These are phyloP conservation scores for Eupithecia abbreviata DNA, from an alignment of 2,888 invertebrate genomes.

Conservation along the genomic window DNA sequence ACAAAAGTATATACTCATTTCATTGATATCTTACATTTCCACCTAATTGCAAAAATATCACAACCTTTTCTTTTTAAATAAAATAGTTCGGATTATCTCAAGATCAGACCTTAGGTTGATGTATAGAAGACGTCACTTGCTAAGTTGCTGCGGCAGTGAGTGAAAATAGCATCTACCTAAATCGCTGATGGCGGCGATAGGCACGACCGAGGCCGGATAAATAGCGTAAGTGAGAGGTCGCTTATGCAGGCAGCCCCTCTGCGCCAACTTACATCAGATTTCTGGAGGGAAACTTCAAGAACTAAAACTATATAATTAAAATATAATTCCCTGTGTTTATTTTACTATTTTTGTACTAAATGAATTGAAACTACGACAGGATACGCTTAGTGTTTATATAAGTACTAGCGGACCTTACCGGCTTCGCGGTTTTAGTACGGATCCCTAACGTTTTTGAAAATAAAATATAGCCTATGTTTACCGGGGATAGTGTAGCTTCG, in stretches of 20 bases:
- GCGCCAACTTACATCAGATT: slow-evolving; percentile 4
- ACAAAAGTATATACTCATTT: no score
- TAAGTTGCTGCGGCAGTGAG: slow-evolving; percentile 3
- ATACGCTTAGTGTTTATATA: no score
- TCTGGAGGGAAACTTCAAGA: neutral
- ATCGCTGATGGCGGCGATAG: slow-evolving; percentile 14
- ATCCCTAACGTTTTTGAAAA: no score
- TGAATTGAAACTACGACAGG: no score
- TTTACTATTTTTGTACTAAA: neutral
- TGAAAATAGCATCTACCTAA: slow-evolving; percentile 7
- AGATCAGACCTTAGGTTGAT: neutral
- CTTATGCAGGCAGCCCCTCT: slow-evolving; percentile 16
- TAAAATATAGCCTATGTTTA: no score
- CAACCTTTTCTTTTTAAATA: neutral
- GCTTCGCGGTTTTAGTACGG: no score
- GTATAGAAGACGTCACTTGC: neutral
- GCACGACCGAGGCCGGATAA: slow-evolving; percentile 16
- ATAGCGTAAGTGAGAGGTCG: slow-evolving; percentile 22
- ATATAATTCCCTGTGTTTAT: neutral
- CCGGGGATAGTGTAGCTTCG: no score
- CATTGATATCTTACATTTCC: no score
- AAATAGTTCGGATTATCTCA: neutral
- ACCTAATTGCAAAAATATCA: no score
- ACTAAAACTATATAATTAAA: neutral
- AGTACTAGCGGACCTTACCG: no score